Evolutionary conservation across 2,888 invertebrate genomes (phyloP).

Genomic region (Perithous albicinctus): DNA sequence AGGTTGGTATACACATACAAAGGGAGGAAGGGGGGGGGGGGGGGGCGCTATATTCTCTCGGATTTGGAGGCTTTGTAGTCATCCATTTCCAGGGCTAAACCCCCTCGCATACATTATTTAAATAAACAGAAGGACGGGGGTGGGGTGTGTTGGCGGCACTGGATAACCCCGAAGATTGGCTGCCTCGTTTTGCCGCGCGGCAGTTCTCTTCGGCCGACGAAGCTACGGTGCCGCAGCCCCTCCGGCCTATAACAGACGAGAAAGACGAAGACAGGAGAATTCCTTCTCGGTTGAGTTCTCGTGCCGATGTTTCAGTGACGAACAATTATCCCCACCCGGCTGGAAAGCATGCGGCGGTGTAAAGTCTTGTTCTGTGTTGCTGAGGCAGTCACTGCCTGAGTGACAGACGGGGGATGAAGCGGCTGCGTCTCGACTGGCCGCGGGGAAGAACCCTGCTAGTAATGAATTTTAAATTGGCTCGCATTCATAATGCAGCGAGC

Average conservation of each 20-base stretch:
- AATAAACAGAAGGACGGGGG: conserved; percentile 81
- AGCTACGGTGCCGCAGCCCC: conserved; percentile 39
- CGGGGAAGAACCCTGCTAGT: conserved; percentile 74
- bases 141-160: conserved; percentile 51
- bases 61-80: conserved; percentile 83
- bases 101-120: conserved; percentile 82
- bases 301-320: conserved; percentile 78
- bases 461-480: conserved; percentile 84
- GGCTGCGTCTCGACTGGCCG: conserved; percentile 63
- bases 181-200: conserved; percentile 71
- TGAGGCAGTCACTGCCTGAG: conserved; percentile 58
- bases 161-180: conserved; percentile 75
- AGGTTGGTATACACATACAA: conserved; percentile 21
- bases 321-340: conserved; percentile 82
- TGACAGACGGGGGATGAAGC: conserved; percentile 71
- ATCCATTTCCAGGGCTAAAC: conserved; percentile 79
- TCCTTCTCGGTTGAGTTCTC: conserved; percentile 55
- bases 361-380: conserved; percentile 33
- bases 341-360: conserved; percentile 60
- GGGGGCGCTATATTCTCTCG: conserved; percentile 69
- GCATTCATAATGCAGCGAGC: conserved; percentile 82
- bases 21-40: conserved; percentile 50
- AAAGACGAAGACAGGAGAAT: conserved; percentile 27
- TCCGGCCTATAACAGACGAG: conserved; percentile 5
- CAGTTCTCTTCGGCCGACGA: conserved; percentile 21